Evolutionary conservation across 2,113 vertebrate species (phyloP).

Genomic region (Apus apus): DNA sequence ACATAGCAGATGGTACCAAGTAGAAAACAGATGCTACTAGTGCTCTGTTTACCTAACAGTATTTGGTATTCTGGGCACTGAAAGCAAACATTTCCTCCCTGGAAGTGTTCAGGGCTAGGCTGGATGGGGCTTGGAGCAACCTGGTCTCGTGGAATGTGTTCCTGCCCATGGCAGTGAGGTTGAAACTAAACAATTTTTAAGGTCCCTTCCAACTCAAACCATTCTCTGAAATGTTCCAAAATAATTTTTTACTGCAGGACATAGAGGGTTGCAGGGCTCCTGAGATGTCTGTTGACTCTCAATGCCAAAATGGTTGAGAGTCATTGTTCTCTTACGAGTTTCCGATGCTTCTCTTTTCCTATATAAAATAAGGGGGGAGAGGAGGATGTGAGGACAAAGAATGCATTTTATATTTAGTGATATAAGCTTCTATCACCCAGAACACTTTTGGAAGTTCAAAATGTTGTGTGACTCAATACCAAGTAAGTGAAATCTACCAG

Average conservation of each 20-base stretch:
- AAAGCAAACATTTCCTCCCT: neutral
- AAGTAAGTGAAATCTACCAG: neutral
- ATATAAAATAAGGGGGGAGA: neutral
- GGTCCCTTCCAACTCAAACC: no score
- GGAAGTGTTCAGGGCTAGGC: no score
- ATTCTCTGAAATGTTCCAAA: neutral
- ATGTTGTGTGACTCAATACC: neutral
- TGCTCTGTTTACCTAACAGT: neutral
- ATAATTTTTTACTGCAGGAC: neutral
- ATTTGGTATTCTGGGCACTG: neutral
- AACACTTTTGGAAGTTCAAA: neutral
- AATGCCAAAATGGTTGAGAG: fast-evolving
- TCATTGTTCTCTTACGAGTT: neutral
- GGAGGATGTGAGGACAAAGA: no score
- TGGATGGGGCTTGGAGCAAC: no score
- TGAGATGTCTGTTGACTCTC: neutral
- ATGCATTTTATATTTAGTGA: neutral
- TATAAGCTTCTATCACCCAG: neutral
- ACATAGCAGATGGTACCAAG: neutral
- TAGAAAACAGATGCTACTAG: neutral
- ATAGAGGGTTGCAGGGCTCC: neutral
- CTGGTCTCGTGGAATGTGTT: no score
- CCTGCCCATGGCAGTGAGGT: no score
- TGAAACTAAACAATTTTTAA: no score
- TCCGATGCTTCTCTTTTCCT: neutral